Evolutionary conservation across 2,797 vertebrate genomes (phyloP).

Genomic region (Heterohyrax brucei): DNA sequence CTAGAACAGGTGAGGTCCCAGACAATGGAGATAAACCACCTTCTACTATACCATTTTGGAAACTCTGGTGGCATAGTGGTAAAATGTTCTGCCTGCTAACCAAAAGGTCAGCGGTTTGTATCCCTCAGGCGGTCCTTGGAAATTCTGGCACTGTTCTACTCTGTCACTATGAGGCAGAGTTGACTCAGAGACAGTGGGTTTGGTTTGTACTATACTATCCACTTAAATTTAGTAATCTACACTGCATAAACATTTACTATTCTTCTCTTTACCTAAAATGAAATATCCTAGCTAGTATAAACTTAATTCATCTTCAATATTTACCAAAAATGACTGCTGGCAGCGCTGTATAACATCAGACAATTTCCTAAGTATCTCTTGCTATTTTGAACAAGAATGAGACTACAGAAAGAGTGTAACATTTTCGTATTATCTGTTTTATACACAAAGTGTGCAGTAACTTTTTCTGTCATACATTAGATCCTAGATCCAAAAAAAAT

Average conservation of each 20-base stretch:
- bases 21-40: background rate
- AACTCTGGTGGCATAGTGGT: no score
- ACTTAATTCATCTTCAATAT: background rate
- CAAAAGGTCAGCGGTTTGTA: no score
- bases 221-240: background rate
- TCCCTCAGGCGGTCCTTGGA: no score
- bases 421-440: background rate
- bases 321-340: background rate
- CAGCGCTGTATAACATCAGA: background rate
- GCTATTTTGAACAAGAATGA: background rate
- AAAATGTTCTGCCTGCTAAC: no score
- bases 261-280: background rate
- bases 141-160: no score
- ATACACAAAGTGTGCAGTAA: background rate
- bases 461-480: background rate
- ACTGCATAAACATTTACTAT: background rate
- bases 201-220: background rate
- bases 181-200: no score
- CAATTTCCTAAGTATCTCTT: background rate
- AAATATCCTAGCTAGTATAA: background rate
- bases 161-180: no score
- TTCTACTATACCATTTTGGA: background rate
- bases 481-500: slow-evolving; percentile 48
- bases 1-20: background rate
- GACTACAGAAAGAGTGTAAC: slow-evolving; percentile 3